A percentile compares a stretch with the other conserved stretches of the same genome.
These are phyloP conservation scores for Collichthys lucidus DNA, from an alignment of 2,113 vertebrate species.

Conservation along the genomic window DNA sequence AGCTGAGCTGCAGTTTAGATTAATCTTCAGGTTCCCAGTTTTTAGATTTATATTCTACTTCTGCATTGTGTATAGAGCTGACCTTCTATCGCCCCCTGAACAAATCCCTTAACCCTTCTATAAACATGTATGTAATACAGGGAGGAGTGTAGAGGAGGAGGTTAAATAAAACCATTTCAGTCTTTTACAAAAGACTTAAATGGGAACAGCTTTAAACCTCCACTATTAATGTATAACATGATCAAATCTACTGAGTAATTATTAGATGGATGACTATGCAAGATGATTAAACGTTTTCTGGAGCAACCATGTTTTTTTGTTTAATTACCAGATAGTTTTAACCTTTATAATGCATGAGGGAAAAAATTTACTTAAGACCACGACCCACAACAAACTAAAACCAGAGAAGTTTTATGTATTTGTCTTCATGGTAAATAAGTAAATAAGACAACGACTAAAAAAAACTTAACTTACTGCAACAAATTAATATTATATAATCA, in stretches of 20 bases:
- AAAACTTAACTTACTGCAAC: too few species aligned
- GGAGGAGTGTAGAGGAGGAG: too few species aligned
- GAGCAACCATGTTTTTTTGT: not conserved
- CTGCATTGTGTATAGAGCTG: too few species aligned
- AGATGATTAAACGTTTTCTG: not conserved
- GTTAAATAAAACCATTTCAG: not conserved
- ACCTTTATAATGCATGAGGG: not conserved
- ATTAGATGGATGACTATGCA: not conserved
- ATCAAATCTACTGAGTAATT: not conserved
- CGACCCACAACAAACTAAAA: not conserved
- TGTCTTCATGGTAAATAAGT: too few species aligned
- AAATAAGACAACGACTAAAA: too few species aligned
- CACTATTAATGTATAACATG: not conserved
- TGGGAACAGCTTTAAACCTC: not conserved
- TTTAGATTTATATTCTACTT: too few species aligned
- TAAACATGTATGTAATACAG: too few species aligned
- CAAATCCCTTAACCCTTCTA: too few species aligned
- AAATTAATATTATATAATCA: too few species aligned
- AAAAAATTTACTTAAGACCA: not conserved
- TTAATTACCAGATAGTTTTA: not conserved
- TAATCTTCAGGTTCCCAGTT: too few species aligned
- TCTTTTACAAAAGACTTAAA: not conserved
- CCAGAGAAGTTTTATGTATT: not conserved
- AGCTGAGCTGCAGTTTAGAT: too few species aligned
- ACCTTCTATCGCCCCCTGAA: too few species aligned